Evolutionary conservation across 2,113 vertebrate species (phyloP).

Genomic region (Camelus dromedarius): DNA sequence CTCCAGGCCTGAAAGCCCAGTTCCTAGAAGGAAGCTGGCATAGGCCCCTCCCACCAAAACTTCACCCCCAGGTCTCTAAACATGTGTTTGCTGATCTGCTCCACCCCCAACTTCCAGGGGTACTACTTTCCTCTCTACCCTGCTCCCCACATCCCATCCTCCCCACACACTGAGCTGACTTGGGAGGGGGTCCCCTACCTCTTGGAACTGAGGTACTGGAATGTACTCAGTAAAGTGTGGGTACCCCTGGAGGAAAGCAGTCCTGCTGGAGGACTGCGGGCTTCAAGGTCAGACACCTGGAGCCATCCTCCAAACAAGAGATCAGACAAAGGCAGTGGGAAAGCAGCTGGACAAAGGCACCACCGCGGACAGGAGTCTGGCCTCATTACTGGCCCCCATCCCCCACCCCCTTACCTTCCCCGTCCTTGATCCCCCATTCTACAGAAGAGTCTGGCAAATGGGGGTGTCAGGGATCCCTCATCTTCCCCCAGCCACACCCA

Average conservation of each 20-base stretch:
- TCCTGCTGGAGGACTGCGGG: neutral
- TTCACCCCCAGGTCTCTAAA: neutral
- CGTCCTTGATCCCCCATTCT: neutral
- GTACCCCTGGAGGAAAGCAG: neutral
- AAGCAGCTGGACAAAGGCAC: slow-evolving; percentile 60
- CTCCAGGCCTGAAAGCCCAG: neutral
- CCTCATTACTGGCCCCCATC: neutral
- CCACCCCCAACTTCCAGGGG: neutral
- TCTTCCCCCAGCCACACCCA: slow-evolving; percentile 72
- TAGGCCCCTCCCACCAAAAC: neutral
- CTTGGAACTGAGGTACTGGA: neutral
- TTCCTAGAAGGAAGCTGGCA: neutral
- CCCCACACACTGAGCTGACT: neutral
- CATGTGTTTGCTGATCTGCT: neutral
- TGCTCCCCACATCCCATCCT: neutral
- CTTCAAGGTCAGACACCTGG: slow-evolving; percentile 74
- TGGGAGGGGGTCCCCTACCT: neutral
- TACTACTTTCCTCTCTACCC: neutral
- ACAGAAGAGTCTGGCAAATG: neutral
- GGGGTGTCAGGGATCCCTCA: neutral
- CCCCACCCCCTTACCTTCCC: neutral
- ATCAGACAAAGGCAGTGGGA: slow-evolving; percentile 66
- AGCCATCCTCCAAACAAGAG: neutral
- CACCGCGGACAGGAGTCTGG: neutral
- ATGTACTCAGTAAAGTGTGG: neutral